Conservation (phyloP, 30 jellyfish, hydroid and myxozoan species). For the Hydra vulgaris region DNA sequence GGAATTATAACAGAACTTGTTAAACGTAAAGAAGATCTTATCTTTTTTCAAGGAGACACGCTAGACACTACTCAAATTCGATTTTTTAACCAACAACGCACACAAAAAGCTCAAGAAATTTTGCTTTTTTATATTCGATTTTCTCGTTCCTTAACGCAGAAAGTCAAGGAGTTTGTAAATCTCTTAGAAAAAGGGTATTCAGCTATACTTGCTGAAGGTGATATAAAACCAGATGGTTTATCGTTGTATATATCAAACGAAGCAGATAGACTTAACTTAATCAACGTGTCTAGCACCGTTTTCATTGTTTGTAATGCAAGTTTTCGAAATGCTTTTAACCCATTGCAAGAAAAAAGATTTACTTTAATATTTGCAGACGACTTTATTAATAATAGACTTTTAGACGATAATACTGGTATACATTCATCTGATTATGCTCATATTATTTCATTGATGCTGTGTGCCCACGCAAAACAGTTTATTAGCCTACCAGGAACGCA, state of each 20-base stretch:
- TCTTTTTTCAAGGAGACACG: constrained; percentile 70
- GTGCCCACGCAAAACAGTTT: constrained; percentile 72
- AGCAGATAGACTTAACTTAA: constrained; percentile 13
- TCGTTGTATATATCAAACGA: constrained; percentile 2
- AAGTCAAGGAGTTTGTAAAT: constrained; percentile 21
- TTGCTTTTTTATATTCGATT: constrained; percentile 57
- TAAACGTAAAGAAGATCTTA: constrained; percentile 50
- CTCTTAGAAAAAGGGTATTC: constrained; percentile 37
- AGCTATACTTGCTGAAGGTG: constrained; percentile 57
- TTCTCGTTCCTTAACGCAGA: constrained; percentile 34
- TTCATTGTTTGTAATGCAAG: constrained; percentile 33
- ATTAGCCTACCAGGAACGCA: constrained; percentile 36
- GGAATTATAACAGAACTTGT: constrained; percentile 67
- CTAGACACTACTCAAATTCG: constrained; percentile 61
- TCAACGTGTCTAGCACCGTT: constrained; percentile 21
- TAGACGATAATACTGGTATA: neutral
- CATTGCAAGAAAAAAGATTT: constrained; percentile 38
- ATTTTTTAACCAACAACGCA: constrained; percentile 55
- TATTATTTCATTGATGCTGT: constrained; percentile 39
- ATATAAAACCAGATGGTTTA: constrained; percentile 11
- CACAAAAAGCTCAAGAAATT: constrained; percentile 51
- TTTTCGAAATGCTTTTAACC: constrained; percentile 25
- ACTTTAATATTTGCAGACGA: constrained; percentile 30
- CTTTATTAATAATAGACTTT: neutral
- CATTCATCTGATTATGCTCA: constrained; percentile 17